Evolutionary conservation across 1,140 invertebrate species (phyloP), one percentile per base, ranked within the genome.

Genomic region (Drosophila paulistorum): DNA sequence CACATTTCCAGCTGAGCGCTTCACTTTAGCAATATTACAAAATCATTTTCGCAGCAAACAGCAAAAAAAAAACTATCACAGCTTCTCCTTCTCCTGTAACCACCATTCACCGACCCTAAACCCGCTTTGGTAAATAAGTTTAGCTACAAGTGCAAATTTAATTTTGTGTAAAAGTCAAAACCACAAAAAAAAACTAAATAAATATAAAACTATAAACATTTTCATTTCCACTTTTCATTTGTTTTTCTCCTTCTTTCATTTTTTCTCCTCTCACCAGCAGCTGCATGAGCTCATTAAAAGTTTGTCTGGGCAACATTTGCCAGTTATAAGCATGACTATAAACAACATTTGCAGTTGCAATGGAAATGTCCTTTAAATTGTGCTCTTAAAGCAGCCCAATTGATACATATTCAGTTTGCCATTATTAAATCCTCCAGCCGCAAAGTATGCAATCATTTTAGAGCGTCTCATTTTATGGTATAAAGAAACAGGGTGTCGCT

Each of bases 11-110:
- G 76, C 70, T 83, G 83, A 83, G 83, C 76, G 83, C 83, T 74
- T 72, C 76, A 79, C 79, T 77, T 85, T 74, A 71, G 75, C 74
- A 79, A 83, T 77, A 87, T 89, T 89, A 83, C 83, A 89, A 87
- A 87, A 87, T 87, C 81, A 87, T 87, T 87, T 76, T 83, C 48
- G 65, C 74, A 87, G 87, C 79, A 13, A 39, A 39, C 10, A 84
- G 72, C 83, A 51, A 39, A 30, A 30, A 30, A 5, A 30, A 30
- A 30, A 30, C 26, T 30, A 30, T 30, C 4, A 11, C 26, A 10
- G 11, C 20, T 14, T 10, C 14, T 30, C 14, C 37, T 11, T 20
- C 17, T 35, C 39, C 37, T 14, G 3, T n/a, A 59, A 13, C n/a
- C 14, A 11, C 17, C 35, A 7, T 26, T 30, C 5, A 30, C 26